Evolutionary conservation across 1,140 invertebrate genomes (phyloP), one percentile per base, ranked within the genome.

Genomic region (Mercenaria mercenaria): DNA sequence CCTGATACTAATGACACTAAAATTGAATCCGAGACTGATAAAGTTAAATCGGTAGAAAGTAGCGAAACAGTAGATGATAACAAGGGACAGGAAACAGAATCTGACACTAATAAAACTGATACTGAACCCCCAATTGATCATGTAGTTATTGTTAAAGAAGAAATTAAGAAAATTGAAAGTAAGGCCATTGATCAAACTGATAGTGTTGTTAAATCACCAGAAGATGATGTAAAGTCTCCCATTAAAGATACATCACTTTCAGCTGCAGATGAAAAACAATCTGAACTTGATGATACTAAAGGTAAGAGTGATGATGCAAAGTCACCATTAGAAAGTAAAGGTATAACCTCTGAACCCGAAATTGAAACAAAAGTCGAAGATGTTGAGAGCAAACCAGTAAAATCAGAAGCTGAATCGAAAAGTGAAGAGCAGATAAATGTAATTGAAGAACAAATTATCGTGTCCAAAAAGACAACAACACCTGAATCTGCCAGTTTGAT

Each of bases 141-240:
- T 41, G 50, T 79, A 32, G 76, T 88, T 34, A 37, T 61, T 29
- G 86, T 88, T 13, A 88, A 88, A 72, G 72, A 61, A 61, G 86
- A 67, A 81, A 56, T 88, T n/a, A 52, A 81, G 59, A 81, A 88
- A 81, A 50, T 88, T 20, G 86, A 88, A 81, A 81, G 77, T 50
- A 67, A 41, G 37, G n/a, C 23, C 0, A 77, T 77, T 90, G 43
- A 82, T 74, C 1, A 89, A 83, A 72, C 74, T 77, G 34, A 86
- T 88, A 20, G 88, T 59, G 39, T 23, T 34, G 41, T 15, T 72
- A 69, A 18, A 50, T 32, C 64, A 3, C 26, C 74, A 13, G 50
- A 77, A 6, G 26, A 18, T 77, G 41, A 47, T 34, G 0, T 56
- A 15, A 37, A 26, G 29, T 77, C 72, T 32, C 72, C 74, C 3